Evolutionary conservation across 92 coral and sea anemone species (phyloP).

Genomic region (Desmophyllum pertusum): DNA sequence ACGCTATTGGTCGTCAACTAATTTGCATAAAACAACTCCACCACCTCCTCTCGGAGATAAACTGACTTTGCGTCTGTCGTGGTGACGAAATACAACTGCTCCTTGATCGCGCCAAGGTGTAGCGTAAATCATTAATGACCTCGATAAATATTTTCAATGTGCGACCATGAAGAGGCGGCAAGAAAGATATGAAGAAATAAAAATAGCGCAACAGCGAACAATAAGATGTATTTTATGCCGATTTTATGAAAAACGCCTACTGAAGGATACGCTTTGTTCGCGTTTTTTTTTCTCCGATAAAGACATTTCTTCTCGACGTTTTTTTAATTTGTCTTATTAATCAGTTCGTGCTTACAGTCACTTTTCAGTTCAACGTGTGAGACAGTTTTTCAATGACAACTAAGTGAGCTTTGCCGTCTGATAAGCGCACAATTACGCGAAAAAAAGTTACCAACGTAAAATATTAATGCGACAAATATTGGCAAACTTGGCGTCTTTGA

Average conservation of each 20-base stretch:
- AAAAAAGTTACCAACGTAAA: constrained; percentile 30
- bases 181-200: constrained; percentile 4
- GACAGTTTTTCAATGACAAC: constrained; percentile 36
- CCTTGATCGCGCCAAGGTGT: constrained; percentile 10
- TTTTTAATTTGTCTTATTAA: constrained; percentile 6
- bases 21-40: constrained; percentile 73
- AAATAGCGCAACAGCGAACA: background rate
- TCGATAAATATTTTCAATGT: constrained; percentile 22
- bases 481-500: background rate
- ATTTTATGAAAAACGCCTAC: background rate
- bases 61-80: constrained; percentile 28
- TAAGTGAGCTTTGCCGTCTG: constrained; percentile 24
- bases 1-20: constrained; percentile 65
- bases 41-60: constrained; percentile 28
- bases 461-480: constrained; percentile 15
- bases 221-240: background rate
- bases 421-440: constrained; percentile 29
- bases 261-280: background rate
- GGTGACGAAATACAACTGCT: constrained; percentile 25
- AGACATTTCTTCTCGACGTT: background rate
- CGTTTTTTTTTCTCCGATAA: background rate
- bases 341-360: background rate
- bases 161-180: constrained; percentile 20
- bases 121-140: constrained; percentile 36
- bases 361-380: constrained; percentile 5